Percentiles rank a stretch among this genome's conserved stretches.
Evolutionary conservation across 2,797 vertebrate species (phyloP).

Genomic region (Enteromius radiatus): DNA sequence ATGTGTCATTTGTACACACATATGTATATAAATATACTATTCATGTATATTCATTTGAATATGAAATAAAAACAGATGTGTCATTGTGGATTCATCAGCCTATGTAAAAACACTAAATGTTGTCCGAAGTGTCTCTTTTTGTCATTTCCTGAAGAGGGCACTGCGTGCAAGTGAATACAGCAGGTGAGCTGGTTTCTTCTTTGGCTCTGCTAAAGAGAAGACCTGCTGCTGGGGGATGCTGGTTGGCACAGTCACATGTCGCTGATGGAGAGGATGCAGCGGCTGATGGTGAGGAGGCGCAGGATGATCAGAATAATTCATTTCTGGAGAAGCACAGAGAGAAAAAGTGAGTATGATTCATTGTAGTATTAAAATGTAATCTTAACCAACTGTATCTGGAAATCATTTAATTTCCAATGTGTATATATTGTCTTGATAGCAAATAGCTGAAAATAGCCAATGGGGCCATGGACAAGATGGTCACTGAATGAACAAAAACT

Average conservation of each 20-base stretch:
- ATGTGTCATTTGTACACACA: conserved; percentile 3
- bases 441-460: neutral
- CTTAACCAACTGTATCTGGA: neutral
- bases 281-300: conserved; percentile 85
- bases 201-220: conserved; percentile 93
- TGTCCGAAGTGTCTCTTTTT: neutral
- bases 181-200: conserved; percentile 90
- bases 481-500: neutral
- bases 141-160: conserved; percentile 91
- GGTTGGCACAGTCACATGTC: conserved; percentile 94
- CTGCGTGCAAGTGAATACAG: conserved; percentile 89
- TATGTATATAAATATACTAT: conserved; percentile 46
- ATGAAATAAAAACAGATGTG: conserved; percentile 52
- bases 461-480: neutral
- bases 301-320: conserved; percentile 82
- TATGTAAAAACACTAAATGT: neutral
- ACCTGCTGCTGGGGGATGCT: conserved; percentile 96
- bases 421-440: neutral
- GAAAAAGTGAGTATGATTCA: neutral
- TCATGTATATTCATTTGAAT: conserved; percentile 3
- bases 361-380: neutral
- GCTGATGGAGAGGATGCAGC: conserved; percentile 92
- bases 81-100: conserved; percentile 57
- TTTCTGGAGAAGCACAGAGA: conserved; percentile 65
- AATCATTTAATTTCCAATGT: neutral